Base-by-base conservation (phyloP, 1,140 invertebrate genomes). In the Choristoneura fumiferana region DNA sequence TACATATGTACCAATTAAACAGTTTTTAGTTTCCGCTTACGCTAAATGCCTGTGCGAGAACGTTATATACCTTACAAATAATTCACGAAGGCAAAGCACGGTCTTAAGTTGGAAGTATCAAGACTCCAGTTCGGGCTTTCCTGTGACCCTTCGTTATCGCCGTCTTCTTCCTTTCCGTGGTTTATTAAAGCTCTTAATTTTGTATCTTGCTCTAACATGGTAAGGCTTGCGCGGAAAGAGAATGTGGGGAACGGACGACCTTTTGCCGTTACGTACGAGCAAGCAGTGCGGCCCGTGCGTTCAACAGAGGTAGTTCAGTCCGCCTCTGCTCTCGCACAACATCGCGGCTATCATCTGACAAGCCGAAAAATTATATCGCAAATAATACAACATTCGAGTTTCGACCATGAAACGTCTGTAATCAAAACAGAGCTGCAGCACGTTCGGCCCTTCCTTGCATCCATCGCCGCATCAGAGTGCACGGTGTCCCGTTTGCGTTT, bases 171-270 rank as follows among this genome's bases (percentile, higher is more conserved):
- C 54, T 54, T 56, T 72, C 56, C 40, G 64, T 49, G 18, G 39
- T 34, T 38, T 65, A 34, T 55, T 66, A 54, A 54, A 59, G 63
- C 59, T 64, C 40, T 70, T 40, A 54, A 43, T 73, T 37, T 58
- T 67, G 52, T 53, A 54, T 87, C 81, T 76, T 75, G 55, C 57
- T 88, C 67, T 71, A 55, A 75, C 82, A 78, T 76, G 66, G 73
- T 72, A 79, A 88, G 85, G 85, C 85, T 88, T 88, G 85, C 85
- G 85, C 84, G 85, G 79, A 86, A 88, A 88, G 85, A 88, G 85
- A 88, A 85, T 85, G 85, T 88, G 82, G 85, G 78, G 84, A 88
- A 86, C 81, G 82, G 83, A 87, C 85, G 85, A 88, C 85, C 85
- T 86, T 88, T 88, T 76, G 83, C 75, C 71, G 81, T 78, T 85